Base-by-base conservation (phyloP, 2,797 vertebrate genomes). In the Falco biarmicus region DNA sequence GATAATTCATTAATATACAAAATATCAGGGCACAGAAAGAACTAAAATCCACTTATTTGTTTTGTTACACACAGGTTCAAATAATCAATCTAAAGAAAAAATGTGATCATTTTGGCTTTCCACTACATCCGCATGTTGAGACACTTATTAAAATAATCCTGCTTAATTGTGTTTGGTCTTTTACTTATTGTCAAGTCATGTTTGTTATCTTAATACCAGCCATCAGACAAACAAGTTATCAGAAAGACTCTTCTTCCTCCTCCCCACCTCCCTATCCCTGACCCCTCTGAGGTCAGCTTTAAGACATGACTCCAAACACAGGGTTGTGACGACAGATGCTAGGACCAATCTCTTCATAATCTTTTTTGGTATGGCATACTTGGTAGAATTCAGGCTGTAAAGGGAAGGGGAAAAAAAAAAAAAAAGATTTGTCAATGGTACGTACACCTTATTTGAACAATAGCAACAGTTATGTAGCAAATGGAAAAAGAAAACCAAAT, bases 251-350 rank as follows among this genome's bases (percentile, higher is more conserved):
- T 95, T 94, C 66, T 68, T 94, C 71, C 84, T 98, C 90, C 90
- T 96, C 95, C 96, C 96, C 94, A 93, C 82, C 93, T 97, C 96
- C 98, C 97, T 95, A 96, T 84, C 95, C 97, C 98, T 93, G 95
- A 92, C 80, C 93, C 93, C 85, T 89, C 57, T 43, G 31, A 96
- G 97, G 97, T 97, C 98, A 98, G 84, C 90, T 98, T 98, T 99
- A 99, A 86, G 99, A 99, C 99, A 99, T 99, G 97, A 99, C 99
- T 95, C 99, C 99, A 93, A 99, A 99, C 84, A 99, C 99, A 43
- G 99, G 99, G 97, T 99, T 99, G 98, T 99, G 99, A 98, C 99
- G 99, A 98, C 99, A 99, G 98, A 99, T 99, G 98, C 99, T 99
- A 87, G 99, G 99, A 94, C 99, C 99, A 80, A 99, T 99, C 98